A percentile compares a stretch with the other conserved stretches of the same genome.
phyloP scores from a whole-genome alignment of 2,113 vertebrate genomes.

The Agapornis roseicollis region DNA sequence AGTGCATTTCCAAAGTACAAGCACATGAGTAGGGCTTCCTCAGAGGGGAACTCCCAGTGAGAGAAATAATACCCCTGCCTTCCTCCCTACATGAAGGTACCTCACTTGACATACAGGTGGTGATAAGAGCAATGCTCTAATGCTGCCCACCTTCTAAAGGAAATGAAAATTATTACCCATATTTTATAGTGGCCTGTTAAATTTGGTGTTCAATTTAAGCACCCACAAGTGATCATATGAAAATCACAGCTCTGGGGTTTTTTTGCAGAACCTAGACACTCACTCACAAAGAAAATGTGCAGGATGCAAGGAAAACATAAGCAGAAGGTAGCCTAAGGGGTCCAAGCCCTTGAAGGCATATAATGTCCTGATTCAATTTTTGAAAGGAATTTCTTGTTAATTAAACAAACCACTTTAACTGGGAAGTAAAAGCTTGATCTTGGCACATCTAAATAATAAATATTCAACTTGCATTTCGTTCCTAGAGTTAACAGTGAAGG shows the following conservation, averaged over 20 bases:
- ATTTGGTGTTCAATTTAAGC: background rate
- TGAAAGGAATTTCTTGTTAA: constrained; percentile 34
- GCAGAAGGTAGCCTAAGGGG: background rate
- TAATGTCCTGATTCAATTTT: background rate
- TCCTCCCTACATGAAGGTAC: background rate
- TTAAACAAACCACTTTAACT: constrained; percentile 12
- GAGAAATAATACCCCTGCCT: background rate
- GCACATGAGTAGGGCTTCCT: background rate
- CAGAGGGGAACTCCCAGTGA: accelerated
- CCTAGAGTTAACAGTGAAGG: background rate
- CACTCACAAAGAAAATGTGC: background rate
- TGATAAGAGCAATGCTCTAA: background rate
- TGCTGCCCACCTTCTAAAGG: background rate
- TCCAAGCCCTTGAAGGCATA: background rate
- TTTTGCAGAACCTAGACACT: background rate
- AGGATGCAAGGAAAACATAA: constrained; percentile 8
- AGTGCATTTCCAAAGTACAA: background rate
- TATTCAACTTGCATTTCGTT: background rate
- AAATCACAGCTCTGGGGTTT: background rate
- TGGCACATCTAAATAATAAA: constrained; percentile 30
- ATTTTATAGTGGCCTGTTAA: background rate
- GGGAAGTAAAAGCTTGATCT: constrained; percentile 9
- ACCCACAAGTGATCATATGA: background rate
- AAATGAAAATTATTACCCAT: background rate
- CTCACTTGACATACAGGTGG: background rate